Percentiles rank a stretch among this genome's conserved stretches.
phyloP scores from a whole-genome alignment of 2,888 invertebrate genomes.

The Chloromyia formosa region DNA sequence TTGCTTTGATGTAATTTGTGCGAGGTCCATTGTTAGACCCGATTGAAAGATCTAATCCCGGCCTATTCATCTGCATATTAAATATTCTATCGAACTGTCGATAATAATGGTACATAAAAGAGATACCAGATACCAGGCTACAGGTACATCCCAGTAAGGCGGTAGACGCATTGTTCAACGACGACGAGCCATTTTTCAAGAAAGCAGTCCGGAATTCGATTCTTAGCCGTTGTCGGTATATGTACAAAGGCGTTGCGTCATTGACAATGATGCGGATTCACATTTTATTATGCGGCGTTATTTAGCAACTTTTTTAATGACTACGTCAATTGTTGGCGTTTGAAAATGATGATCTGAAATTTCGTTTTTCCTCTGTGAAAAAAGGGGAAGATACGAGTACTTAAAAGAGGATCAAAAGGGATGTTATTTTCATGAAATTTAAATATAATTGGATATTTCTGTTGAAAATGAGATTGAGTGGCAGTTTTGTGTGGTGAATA shows the following conservation, averaged over 20 bases:
- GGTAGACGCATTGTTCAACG: neutral
- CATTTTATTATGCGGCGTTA: slow-evolving; percentile 18
- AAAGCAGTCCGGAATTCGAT: slow-evolving; percentile 3
- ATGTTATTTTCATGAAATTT: no score
- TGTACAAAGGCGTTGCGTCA: neutral
- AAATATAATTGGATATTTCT: no score
- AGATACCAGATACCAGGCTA: neutral
- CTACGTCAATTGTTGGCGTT: slow-evolving; percentile 16
- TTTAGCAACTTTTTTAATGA: slow-evolving; percentile 20
- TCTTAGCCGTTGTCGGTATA: neutral
- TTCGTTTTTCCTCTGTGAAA: neutral
- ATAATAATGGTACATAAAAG: slow-evolving; percentile 1
- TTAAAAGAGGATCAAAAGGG: no score
- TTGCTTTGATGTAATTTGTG: slow-evolving; percentile 16
- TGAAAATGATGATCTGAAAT: neutral
- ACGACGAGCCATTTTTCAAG: neutral
- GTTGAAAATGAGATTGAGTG: no score
- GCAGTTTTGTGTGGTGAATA: no score
- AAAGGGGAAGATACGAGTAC: neutral
- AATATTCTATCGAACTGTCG: slow-evolving; percentile 16
- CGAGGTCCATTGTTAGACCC: neutral
- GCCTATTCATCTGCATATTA: slow-evolving; percentile 29
- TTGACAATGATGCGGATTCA: slow-evolving; percentile 1
- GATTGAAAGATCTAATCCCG: slow-evolving; percentile 5
- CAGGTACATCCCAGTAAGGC: neutral